Base-by-base conservation (phyloP, 2,113 vertebrate genomes). In the Orycteropus afer region DNA sequence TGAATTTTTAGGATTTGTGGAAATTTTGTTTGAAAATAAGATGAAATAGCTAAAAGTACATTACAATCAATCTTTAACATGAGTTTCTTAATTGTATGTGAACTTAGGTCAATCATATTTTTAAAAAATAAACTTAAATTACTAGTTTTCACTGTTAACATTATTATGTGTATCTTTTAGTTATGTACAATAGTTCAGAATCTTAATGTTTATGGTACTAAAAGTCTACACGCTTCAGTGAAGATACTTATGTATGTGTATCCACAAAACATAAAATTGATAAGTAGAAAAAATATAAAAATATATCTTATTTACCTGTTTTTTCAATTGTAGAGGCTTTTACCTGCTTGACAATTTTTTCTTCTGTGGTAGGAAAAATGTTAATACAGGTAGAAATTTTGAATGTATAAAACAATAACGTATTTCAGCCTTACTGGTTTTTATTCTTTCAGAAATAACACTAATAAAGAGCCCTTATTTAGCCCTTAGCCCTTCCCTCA, bases 321-420 rank as follows among this genome's bases (percentile, higher is more conserved):
- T 98, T 98, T 96, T 97, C 97, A 83, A 29, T 53, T 18, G 81
- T 94, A 91, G 76, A 53, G 90, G 90, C 49, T 97, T 98, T 98
- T 86, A 96, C 76, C 29, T 97, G 97, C 95, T 98, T 98, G 73
- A 88, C n/a, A 77, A 76, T 94, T 97, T 98, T 98, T 91, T 98
- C 97, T 59, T 98, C 98, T 98, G 96, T 92, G 92, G 96, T 0
- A 15, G 69, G 78, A 97, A 96, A 77, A 49, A 81, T 59, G 85
- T 15, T 49, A 93, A 96, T 78, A 95, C 25, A 77, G 81, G 84
- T 55, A 97, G 89, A 93, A 91, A 96, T 84, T 94, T 79, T 76
- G 37, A 87, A 77, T 40, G 42, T 55, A 96, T 6, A 93, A 76
- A 93, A 34, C 25, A 80, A 71, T 93, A 57, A 92, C 74, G 80